Percentiles rank a stretch among this genome's conserved stretches.
Conservation (phyloP, 2,888 invertebrate species). For the Oeneis ivallda region DNA sequence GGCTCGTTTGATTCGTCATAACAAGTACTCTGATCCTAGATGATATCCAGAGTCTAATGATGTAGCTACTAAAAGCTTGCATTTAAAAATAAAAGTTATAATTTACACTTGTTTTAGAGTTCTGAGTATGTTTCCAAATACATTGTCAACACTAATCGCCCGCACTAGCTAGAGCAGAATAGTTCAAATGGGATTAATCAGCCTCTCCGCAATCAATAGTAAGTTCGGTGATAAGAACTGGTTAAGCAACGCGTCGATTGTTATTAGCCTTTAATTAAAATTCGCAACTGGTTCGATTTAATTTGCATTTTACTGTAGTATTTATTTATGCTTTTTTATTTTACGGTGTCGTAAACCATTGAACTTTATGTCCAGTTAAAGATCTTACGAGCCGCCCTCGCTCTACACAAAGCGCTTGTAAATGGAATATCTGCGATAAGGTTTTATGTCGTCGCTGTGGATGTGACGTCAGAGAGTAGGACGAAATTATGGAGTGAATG, state of each 20-base stretch:
- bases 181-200: background rate
- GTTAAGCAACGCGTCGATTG: background rate
- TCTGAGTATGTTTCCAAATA: too few relatives aligned
- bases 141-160: too few relatives aligned
- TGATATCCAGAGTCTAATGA: too few relatives aligned
- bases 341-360: conserved; percentile 6
- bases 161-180: too few relatives aligned
- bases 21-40: too few relatives aligned
- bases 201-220: background rate
- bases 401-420: conserved; percentile 29
- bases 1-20: too few relatives aligned
- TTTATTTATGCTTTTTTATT: conserved; percentile 17
- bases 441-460: conserved; percentile 34
- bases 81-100: too few relatives aligned
- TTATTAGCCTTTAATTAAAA: conserved; percentile 2
- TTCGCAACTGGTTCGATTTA: background rate
- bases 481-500: too few relatives aligned
- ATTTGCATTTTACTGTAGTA: background rate
- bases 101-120: too few relatives aligned
- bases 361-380: conserved; percentile 9
- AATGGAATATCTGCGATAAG: conserved; percentile 42
- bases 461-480: conserved; percentile 21
- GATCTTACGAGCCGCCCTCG: conserved; percentile 15
- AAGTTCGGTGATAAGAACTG: background rate
- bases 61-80: too few relatives aligned